Conservation (phyloP, 2,113 vertebrate genomes). For the Atherinomorus stipes region DNA sequence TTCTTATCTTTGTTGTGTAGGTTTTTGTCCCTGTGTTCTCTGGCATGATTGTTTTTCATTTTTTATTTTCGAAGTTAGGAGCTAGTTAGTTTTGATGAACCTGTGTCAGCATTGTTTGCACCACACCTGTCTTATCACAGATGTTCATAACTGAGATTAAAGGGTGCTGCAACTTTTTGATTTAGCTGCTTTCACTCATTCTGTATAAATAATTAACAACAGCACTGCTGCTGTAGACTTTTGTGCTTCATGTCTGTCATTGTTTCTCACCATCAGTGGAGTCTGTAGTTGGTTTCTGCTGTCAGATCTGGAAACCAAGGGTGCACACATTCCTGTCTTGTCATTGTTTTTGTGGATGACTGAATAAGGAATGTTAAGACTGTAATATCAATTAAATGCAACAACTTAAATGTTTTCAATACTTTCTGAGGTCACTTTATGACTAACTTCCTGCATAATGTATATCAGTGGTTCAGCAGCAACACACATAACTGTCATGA, state of each 20-base stretch:
- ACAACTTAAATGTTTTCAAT: background rate
- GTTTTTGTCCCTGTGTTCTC: background rate
- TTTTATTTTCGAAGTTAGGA: slow-evolving; percentile 9
- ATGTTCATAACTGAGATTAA: slow-evolving; percentile 35
- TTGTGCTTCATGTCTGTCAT: slow-evolving; percentile 18
- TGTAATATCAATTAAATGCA: background rate
- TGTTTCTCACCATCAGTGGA: background rate
- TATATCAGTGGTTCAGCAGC: too few relatives aligned
- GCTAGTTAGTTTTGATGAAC: slow-evolving; percentile 7
- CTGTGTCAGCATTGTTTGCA: slow-evolving; percentile 9
- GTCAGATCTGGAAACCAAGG: slow-evolving; percentile 7
- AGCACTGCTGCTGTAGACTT: slow-evolving; percentile 13
- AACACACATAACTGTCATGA: too few relatives aligned
- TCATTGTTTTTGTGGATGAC: background rate
- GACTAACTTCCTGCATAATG: too few relatives aligned
- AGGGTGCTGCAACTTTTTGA: slow-evolving; percentile 10
- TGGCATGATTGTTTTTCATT: slow-evolving; percentile 13
- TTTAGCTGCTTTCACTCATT: background rate
- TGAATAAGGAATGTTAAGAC: background rate
- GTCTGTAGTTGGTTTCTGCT: background rate
- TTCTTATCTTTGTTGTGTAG: background rate
- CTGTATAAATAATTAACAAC: slow-evolving; percentile 19
- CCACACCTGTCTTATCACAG: slow-evolving; percentile 27
- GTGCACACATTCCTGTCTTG: background rate
- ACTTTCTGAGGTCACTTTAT: background rate